Conservation (phyloP, 2,113 vertebrate genomes). For the Cervus canadensis region DNA sequence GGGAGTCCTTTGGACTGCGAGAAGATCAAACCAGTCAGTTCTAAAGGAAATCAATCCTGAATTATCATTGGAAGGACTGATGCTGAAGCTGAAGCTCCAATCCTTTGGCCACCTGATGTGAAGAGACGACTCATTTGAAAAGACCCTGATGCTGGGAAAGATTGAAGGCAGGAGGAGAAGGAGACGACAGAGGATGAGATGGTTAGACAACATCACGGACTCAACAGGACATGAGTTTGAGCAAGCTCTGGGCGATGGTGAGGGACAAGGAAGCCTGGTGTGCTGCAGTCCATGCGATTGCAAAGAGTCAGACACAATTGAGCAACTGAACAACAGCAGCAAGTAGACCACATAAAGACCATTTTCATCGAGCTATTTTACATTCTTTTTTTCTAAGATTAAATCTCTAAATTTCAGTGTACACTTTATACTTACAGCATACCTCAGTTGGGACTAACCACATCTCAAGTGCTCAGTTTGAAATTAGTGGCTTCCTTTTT, state of each 20-base stretch:
- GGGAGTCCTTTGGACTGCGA: not conserved
- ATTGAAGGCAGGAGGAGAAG: not conserved
- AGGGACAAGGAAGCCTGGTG: not conserved
- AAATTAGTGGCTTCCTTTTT: not conserved
- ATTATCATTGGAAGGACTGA: not conserved
- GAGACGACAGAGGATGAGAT: not conserved
- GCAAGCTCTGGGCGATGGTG: not conserved
- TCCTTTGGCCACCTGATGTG: not conserved
- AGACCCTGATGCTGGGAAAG: not conserved
- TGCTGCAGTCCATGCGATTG: not conserved
- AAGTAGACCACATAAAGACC: not conserved
- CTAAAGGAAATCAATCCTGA: not conserved
- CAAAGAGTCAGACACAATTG: not conserved
- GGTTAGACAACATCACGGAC: not conserved
- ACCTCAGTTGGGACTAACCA: not conserved
- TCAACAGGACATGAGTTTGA: not conserved
- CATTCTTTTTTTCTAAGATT: not conserved
- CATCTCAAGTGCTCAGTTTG: not conserved
- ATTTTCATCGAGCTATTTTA: not conserved
- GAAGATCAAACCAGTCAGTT: not conserved
- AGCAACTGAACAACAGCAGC: not conserved
- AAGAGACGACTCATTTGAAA: not conserved
- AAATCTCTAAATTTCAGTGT: not conserved
- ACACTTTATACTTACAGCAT: not conserved
- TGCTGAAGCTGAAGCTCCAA: not conserved